A percentile compares a stretch with the other conserved stretches of the same genome.
These are phyloP conservation scores for Polydesmus complanatus DNA, from an alignment of 2,888 invertebrate genomes.

Conservation along the genomic window DNA sequence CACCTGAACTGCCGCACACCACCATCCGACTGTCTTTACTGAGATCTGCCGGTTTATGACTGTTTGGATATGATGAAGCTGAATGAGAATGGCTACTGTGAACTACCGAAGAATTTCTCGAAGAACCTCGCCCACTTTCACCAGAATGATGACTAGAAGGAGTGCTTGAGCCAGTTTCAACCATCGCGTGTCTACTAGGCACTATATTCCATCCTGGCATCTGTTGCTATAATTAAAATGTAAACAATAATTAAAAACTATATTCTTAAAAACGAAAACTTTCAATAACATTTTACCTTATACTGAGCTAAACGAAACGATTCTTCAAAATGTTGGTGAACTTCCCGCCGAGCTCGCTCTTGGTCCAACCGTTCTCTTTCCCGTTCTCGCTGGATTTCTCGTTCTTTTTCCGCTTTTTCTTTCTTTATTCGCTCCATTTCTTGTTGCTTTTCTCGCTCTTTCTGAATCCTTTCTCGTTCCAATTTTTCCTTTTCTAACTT, in stretches of 20 bases:
- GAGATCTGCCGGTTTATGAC: background rate
- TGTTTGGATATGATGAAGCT: background rate
- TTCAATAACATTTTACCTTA: slow-evolving; percentile 41
- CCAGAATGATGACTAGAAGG: slow-evolving; percentile 8
- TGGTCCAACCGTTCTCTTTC: slow-evolving; percentile 21
- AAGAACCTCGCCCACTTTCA: background rate
- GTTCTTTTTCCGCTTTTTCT: slow-evolving; percentile 26
- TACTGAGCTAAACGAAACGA: slow-evolving; percentile 61
- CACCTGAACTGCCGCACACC: no score
- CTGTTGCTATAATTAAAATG: background rate
- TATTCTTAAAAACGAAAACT: no score
- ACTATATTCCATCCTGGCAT: background rate
- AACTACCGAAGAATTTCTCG: background rate
- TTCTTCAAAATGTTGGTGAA: slow-evolving; percentile 80
- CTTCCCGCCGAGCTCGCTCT: slow-evolving; percentile 27
- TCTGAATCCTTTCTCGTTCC: slow-evolving; percentile 23
- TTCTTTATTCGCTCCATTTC: slow-evolving; percentile 33
- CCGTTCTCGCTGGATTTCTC: slow-evolving; percentile 21
- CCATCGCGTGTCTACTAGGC: background rate
- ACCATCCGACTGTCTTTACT: background rate
- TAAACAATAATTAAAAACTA: background rate
- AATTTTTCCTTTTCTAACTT: slow-evolving; percentile 26
- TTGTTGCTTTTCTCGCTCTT: slow-evolving; percentile 22
- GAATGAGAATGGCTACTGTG: background rate
- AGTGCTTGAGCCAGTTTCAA: background rate